These are phyloP conservation scores for Rhipidura dahli DNA, from an alignment of 2,113 vertebrate species.

Conservation along the genomic window DNA sequence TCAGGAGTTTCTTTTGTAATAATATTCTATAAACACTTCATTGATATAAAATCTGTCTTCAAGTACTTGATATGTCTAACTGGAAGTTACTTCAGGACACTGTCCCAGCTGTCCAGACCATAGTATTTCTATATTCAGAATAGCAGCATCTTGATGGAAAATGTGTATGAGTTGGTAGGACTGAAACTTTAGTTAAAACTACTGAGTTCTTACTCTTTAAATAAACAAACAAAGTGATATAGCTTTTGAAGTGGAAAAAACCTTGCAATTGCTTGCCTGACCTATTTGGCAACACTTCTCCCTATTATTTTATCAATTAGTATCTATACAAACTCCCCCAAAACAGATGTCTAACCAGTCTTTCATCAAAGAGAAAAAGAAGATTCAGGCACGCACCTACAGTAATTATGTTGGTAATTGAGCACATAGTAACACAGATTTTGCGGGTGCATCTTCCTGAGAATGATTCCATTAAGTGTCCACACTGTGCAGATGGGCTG, in stretches of 20 bases:
- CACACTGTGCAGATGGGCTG: background rate
- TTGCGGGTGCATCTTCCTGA: background rate
- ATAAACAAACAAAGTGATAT: background rate
- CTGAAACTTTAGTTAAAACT: background rate
- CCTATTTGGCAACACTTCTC: background rate
- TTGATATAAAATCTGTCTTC: background rate
- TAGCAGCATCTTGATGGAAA: background rate
- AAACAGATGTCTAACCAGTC: background rate
- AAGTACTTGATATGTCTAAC: background rate
- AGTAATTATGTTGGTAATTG: background rate
- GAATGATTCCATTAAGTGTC: background rate
- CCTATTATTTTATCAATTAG: background rate
- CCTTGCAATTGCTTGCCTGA: background rate
- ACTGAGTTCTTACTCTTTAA: background rate
- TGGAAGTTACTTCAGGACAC: background rate
- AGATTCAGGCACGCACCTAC: background rate
- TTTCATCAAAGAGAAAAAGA: background rate
- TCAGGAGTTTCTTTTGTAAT: background rate
- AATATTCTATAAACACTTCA: background rate
- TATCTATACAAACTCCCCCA: background rate
- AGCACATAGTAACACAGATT: background rate
- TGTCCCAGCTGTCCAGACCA: background rate
- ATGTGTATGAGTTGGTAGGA: background rate
- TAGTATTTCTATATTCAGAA: background rate
- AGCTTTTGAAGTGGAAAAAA: background rate